phyloP scores from a whole-genome alignment of 2,888 invertebrate species.

The Temnothorax unifasciatus region DNA sequence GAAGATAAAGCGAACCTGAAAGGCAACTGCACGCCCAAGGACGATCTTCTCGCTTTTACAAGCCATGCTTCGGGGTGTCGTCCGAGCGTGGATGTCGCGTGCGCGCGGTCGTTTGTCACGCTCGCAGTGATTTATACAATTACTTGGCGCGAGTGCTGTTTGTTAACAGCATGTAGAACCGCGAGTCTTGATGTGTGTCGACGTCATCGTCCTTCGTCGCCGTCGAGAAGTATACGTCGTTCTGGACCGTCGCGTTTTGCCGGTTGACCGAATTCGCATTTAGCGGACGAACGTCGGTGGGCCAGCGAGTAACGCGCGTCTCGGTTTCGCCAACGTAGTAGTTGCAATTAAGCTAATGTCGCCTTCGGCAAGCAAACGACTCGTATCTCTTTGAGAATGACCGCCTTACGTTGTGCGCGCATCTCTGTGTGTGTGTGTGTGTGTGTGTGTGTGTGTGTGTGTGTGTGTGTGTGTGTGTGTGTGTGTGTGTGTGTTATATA shows the following conservation, averaged over 20 bases:
- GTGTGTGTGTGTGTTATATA: neutral
- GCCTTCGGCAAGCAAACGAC: slow-evolving; percentile 67
- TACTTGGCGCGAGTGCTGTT: slow-evolving; percentile 70
- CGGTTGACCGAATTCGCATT: slow-evolving; percentile 65
- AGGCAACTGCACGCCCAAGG: neutral
- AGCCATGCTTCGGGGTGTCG: slow-evolving; percentile 30
- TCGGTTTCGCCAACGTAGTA: slow-evolving; percentile 58
- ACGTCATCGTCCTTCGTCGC: slow-evolving; percentile 20
- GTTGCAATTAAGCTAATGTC: slow-evolving; percentile 81
- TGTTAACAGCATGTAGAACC: slow-evolving; percentile 70
- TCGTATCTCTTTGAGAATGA: slow-evolving; percentile 60
- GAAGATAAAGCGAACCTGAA: neutral
- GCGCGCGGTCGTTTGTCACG: slow-evolving; percentile 72
- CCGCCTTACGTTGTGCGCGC: neutral
- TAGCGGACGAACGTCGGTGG: slow-evolving; percentile 39
- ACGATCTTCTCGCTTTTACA: slow-evolving; percentile 16
- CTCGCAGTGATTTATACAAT: slow-evolving; percentile 73
- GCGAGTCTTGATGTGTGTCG: slow-evolving; percentile 31
- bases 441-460: no score
- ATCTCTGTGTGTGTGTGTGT: neutral
- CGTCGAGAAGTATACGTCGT: neutral
- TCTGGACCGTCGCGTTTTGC: slow-evolving; percentile 53
- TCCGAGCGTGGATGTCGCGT: slow-evolving; percentile 48
- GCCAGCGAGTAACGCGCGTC: slow-evolving; percentile 9
- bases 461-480: neutral